These are phyloP conservation scores for Hippocampus zosterae DNA, from an alignment of 2,113 vertebrate species.

Conservation along the genomic window DNA sequence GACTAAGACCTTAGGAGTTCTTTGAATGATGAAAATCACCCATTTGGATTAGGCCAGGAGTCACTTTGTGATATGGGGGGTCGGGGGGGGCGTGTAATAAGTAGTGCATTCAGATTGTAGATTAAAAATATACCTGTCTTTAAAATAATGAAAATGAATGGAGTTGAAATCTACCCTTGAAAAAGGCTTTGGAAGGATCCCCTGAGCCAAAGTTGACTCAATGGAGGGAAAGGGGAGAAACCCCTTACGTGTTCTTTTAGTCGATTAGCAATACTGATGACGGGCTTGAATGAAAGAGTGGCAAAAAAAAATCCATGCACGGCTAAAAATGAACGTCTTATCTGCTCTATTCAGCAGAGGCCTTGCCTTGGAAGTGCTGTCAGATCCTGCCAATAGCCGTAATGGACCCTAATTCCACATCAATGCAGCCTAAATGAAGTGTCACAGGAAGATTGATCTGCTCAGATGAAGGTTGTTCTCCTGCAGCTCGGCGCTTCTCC, in stretches of 20 bases:
- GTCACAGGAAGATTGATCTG: slow-evolving; percentile 91
- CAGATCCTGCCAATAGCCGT: slow-evolving; percentile 81
- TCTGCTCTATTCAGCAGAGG: slow-evolving; percentile 77
- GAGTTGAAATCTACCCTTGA: slow-evolving; percentile 52
- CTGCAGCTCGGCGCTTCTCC: slow-evolving; percentile 68
- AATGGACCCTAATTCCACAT: slow-evolving; percentile 89
- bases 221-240: slow-evolving; percentile 30
- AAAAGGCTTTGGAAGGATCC: slow-evolving; percentile 38
- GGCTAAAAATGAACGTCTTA: slow-evolving; percentile 67
- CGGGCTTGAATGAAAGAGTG: slow-evolving; percentile 52
- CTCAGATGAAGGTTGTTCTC: slow-evolving; percentile 75
- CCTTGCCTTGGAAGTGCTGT: slow-evolving; percentile 69
- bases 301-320: slow-evolving; percentile 67
- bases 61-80: slow-evolving; percentile 7
- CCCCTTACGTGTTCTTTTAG: slow-evolving; percentile 68
- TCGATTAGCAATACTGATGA: slow-evolving; percentile 74
- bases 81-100: too few species aligned
- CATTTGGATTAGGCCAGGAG: slow-evolving; percentile 16
- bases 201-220: slow-evolving; percentile 16
- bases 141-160: slow-evolving; percentile 30
- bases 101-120: not conserved
- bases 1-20: not conserved
- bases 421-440: slow-evolving; percentile 95
- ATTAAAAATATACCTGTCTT: slow-evolving; percentile 8
- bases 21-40: not conserved